Evolutionary conservation across 2,888 invertebrate genomes (phyloP).

Genomic region (Alitta virens): DNA sequence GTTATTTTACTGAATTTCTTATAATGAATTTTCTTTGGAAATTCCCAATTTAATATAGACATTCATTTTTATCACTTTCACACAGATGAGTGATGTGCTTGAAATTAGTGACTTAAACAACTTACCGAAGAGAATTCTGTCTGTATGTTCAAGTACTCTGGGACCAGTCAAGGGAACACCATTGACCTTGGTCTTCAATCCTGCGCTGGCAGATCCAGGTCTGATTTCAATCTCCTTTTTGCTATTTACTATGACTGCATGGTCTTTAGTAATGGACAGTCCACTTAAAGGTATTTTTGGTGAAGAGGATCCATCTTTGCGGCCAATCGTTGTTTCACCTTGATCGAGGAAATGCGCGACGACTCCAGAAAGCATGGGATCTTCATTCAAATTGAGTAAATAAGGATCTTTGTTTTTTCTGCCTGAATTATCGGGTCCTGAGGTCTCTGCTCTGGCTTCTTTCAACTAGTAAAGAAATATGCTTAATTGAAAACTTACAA

Average conservation of each 20-base stretch:
- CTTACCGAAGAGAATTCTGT: conserved; percentile 57
- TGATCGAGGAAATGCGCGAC: conserved; percentile 50
- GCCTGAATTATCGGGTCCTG: neutral
- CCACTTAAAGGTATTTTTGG: conserved; percentile 52
- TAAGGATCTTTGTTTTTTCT: conserved; percentile 40
- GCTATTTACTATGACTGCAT: conserved; percentile 41
- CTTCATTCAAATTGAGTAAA: conserved; percentile 56
- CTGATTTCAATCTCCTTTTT: conserved; percentile 43
- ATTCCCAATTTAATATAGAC: too few relatives aligned
- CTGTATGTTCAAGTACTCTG: conserved; percentile 47
- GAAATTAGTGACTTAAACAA: too few relatives aligned
- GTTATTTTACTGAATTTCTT: too few relatives aligned
- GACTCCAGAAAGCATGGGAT: conserved; percentile 56
- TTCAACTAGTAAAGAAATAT: conserved; percentile 34
- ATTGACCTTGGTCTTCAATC: conserved; percentile 53
- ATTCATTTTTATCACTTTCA: too few relatives aligned
- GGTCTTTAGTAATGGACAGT: conserved; percentile 52
- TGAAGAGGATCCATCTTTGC: conserved; percentile 47
- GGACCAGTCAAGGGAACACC: conserved; percentile 51
- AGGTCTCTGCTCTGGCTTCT: conserved; percentile 40
- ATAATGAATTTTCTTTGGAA: too few relatives aligned
- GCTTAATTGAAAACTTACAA: neutral
- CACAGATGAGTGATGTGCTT: too few relatives aligned
- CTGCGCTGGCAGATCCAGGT: conserved; percentile 43
- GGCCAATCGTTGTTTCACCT: conserved; percentile 47